phyloP scores from a whole-genome alignment of 1,140 invertebrate species.

The Dryas iulia region DNA sequence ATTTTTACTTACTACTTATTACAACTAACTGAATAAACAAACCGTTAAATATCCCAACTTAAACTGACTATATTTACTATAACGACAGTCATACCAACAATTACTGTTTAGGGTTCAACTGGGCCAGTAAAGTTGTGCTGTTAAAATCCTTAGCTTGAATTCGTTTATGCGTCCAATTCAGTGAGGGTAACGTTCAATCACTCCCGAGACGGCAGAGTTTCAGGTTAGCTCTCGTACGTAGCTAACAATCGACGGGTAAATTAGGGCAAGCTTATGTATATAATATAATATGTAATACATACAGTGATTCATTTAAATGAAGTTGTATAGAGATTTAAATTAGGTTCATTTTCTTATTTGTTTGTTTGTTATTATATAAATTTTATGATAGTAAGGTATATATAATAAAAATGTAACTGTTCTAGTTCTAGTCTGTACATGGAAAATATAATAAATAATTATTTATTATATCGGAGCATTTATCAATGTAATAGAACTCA shows the following conservation, averaged over 20 bases:
- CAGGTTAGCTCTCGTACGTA: slow-evolving; percentile 46
- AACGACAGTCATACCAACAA: slow-evolving; percentile 2
- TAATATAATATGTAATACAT: not conserved
- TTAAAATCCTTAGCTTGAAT: slow-evolving; percentile 69
- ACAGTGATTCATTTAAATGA: too few relatives aligned
- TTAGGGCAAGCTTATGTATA: slow-evolving; percentile 14
- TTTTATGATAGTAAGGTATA: too few relatives aligned
- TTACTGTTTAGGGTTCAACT: slow-evolving; percentile 29
- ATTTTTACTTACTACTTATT: too few relatives aligned
- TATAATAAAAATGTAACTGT: too few relatives aligned
- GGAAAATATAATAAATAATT: too few relatives aligned
- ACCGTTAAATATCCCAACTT: not conserved
- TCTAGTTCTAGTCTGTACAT: too few relatives aligned
- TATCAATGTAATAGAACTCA: too few relatives aligned
- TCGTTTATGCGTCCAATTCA: slow-evolving; percentile 55
- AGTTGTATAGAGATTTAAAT: too few relatives aligned
- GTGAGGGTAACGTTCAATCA: slow-evolving; percentile 47
- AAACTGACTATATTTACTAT: not conserved
- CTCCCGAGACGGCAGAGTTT: slow-evolving; percentile 55
- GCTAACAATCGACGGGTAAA: slow-evolving; percentile 34
- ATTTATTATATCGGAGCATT: too few relatives aligned
- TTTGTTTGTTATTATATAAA: too few relatives aligned
- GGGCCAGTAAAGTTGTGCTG: slow-evolving; percentile 49
- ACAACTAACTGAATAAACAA: not conserved
- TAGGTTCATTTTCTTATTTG: too few relatives aligned